phyloP scores from a whole-genome alignment of 2,797 vertebrate species.

The Bucorvus abyssinicus region DNA sequence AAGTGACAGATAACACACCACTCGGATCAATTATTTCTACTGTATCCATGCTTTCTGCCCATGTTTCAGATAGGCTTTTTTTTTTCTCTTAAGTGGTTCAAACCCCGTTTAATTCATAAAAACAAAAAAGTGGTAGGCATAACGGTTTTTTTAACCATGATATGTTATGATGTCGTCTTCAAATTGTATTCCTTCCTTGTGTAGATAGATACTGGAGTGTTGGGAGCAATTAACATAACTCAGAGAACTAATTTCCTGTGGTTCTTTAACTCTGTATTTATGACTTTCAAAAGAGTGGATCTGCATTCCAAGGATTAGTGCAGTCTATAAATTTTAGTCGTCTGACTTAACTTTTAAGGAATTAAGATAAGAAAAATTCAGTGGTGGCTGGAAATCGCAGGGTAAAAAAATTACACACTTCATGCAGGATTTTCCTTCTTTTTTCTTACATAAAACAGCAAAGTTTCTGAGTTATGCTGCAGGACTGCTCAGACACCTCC shows the following conservation, averaged over 20 bases:
- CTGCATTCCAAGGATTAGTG: constrained; percentile 46
- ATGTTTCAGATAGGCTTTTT: not conserved
- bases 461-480: not conserved
- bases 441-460: not conserved
- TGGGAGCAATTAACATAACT: constrained; percentile 68
- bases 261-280: constrained; percentile 56
- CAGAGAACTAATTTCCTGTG: constrained; percentile 60
- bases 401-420: accelerated
- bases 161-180: constrained; percentile 45
- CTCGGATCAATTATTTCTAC: constrained; percentile 29
- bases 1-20: constrained; percentile 39
- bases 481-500: not conserved
- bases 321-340: constrained; percentile 52
- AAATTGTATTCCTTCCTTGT: constrained; percentile 33
- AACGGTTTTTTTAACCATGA: not conserved
- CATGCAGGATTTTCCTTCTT: not conserved
- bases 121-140: not conserved
- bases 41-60: not conserved
- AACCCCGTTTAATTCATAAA: not conserved
- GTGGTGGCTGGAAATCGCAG: not conserved
- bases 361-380: constrained; percentile 42
- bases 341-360: constrained; percentile 31
- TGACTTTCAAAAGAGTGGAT: constrained; percentile 45
- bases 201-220: constrained; percentile 43
- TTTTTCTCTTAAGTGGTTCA: constrained; percentile 23